phyloP scores from a whole-genome alignment of 2,797 vertebrate genomes.

The Dryobates pubescens region DNA sequence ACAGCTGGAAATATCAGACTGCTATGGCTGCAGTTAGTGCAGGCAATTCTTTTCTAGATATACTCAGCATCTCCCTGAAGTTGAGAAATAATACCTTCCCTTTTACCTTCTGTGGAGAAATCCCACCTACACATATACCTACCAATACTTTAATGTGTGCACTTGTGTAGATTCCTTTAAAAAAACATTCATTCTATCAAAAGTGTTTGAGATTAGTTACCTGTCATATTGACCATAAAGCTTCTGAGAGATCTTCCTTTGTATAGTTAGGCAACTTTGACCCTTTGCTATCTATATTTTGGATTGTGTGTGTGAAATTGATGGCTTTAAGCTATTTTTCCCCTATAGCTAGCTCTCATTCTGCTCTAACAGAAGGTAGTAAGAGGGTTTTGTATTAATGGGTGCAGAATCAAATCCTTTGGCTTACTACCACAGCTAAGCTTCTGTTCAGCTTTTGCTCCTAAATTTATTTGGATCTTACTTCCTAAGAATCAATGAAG shows the following conservation, averaged over 20 bases:
- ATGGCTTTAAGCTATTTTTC: slow-evolving; percentile 25
- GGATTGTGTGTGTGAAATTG: background rate
- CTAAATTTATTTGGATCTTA: background rate
- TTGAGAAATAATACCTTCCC: background rate
- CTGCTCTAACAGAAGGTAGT: background rate
- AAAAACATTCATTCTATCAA: background rate
- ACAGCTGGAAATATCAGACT: background rate
- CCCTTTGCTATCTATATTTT: slow-evolving; percentile 38
- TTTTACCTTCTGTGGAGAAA: background rate
- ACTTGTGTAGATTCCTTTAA: background rate
- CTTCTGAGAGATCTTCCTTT: slow-evolving; percentile 18
- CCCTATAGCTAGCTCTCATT: slow-evolving; percentile 36
- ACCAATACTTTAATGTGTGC: background rate
- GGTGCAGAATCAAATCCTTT: background rate
- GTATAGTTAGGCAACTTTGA: slow-evolving; percentile 40
- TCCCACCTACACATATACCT: background rate
- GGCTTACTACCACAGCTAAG: background rate
- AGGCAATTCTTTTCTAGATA: background rate
- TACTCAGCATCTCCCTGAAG: background rate
- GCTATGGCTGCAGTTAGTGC: background rate
- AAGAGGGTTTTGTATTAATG: background rate
- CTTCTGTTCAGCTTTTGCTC: background rate
- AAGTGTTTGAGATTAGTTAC: background rate
- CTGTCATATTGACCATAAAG: background rate
- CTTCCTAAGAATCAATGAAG: background rate